Evolutionary conservation across 2,888 invertebrate genomes (phyloP), one percentile per base, ranked within the genome.

Genomic region (Microctonus hyperodae): DNA sequence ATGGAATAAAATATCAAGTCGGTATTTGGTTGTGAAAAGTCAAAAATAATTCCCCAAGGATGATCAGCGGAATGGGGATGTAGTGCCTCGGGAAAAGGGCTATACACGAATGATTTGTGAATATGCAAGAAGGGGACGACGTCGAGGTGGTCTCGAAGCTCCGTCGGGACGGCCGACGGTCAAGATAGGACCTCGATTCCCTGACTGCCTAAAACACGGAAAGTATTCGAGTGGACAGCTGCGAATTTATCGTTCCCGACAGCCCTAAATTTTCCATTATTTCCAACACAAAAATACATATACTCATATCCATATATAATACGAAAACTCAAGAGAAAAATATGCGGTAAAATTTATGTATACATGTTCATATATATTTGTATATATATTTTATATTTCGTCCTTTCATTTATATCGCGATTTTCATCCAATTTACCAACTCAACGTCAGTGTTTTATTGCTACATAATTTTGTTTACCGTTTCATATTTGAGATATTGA

Each of bases 211-310:
- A 81, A 81, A 83, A 81, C 78, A 83, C 77, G 82, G 81, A 83
- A 83, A 83, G 83, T 83, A 83, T 82, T 83, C 81, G 79, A 83
- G 81, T 80, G 80, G 83, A 83, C 83, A 80, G 83, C 80, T 79
- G 79, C 78, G 80, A 83, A 84, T 84, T 83, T 83, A 84, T 82
- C 79, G 83, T 77, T 71, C 77, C 69, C 71, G 72, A 75, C 71
- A 74, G 75, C 79, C 82, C 80, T 83, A 82, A 83, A 84, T 83
- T 84, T 83, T 82, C 82, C 82, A 81, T 82, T 79, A 82, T 78
- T n/a, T 77, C 75, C 44, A 64, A 64, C 56, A 40, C 40, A 44
- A 31, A 53, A 62, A 62, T n/a, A 61, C 23, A 50, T 31, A 33
- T 31, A 48, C 28, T n/a, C n/a, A 57, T 44, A 35, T 61, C 20